A percentile compares a stretch with the other conserved stretches of the same genome.
Evolutionary conservation across 2,797 vertebrate species (phyloP).

Genomic region (Pipistrellus kuhlii): DNA sequence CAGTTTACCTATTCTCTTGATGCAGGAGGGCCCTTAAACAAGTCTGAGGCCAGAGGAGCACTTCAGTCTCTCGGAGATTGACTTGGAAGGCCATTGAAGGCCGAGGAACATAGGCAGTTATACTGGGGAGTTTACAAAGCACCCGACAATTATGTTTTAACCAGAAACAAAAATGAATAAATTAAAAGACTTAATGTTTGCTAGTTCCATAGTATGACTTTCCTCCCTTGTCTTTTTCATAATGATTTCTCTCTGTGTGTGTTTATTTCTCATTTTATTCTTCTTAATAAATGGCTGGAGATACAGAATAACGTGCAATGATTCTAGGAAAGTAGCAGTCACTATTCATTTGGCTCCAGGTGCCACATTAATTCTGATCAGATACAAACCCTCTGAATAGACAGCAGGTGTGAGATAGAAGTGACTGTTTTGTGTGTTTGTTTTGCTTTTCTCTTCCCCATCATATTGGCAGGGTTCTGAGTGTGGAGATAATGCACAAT

Average conservation of each 20-base stretch:
- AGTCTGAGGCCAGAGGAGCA: not conserved
- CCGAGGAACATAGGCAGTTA: not conserved
- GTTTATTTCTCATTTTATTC: constrained; percentile 5
- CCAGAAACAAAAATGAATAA: not conserved
- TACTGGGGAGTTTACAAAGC: not conserved
- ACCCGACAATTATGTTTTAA: not conserved
- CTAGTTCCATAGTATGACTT: not conserved
- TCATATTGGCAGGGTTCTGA: constrained; percentile 72
- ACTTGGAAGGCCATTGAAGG: not conserved
- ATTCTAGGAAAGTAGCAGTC: constrained; percentile 64
- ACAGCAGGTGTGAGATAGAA: constrained; percentile 80
- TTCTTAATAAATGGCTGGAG: not conserved
- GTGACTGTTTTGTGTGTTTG: constrained; percentile 71
- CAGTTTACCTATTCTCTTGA: not conserved
- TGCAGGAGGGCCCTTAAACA: not conserved
- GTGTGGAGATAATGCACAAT: constrained; percentile 72
- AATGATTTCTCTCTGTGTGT: not conserved
- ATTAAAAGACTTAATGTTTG: not conserved
- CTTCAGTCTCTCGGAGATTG: not conserved
- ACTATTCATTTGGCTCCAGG: constrained; percentile 72
- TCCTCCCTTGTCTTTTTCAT: not conserved
- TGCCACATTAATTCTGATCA: constrained; percentile 84
- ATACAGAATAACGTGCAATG: constrained; percentile 43
- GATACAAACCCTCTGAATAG: constrained; percentile 68
- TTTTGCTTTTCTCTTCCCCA: constrained; percentile 76